phyloP scores from a whole-genome alignment of 2,113 vertebrate species.

The Nothobranchius kuhntae region DNA sequence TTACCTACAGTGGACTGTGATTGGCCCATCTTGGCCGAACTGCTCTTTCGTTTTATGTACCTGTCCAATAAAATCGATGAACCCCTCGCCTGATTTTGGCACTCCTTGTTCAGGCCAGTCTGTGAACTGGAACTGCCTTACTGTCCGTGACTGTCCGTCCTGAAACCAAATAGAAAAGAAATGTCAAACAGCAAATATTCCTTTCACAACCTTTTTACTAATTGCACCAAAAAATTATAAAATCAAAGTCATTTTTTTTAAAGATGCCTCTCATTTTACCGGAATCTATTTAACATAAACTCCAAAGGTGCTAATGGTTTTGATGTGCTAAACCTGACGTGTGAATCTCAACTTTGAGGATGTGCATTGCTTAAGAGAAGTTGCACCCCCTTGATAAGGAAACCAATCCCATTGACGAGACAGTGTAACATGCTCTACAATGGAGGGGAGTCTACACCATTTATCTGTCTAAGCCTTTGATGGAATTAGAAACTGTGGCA shows the following conservation, averaged over 20 bases:
- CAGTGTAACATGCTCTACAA: slow-evolving; percentile 67
- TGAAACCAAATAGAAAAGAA: slow-evolving; percentile 51
- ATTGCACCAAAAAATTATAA: slow-evolving; percentile 7
- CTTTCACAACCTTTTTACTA: background rate
- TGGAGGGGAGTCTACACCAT: slow-evolving; percentile 54
- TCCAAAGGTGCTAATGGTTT: slow-evolving; percentile 61
- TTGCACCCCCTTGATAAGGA: slow-evolving; percentile 73
- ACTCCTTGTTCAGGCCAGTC: slow-evolving; percentile 99
- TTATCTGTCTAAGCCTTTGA: slow-evolving; percentile 75
- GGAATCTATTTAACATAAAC: slow-evolving; percentile 61
- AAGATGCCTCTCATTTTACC: slow-evolving; percentile 61
- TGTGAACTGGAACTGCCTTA: slow-evolving; percentile 99
- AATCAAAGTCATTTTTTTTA: slow-evolving; percentile 32
- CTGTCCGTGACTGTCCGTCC: slow-evolving; percentile 98
- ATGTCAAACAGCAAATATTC: background rate
- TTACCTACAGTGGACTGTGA: slow-evolving; percentile 99
- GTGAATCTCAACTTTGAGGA: slow-evolving; percentile 66
- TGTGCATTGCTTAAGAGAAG: slow-evolving; percentile 74
- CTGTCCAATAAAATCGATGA: slow-evolving; percentile 99
- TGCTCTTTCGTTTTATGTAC: slow-evolving; percentile 99
- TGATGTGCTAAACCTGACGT: slow-evolving; percentile 66
- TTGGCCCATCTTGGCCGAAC: slow-evolving; percentile 99
- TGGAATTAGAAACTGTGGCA: slow-evolving; percentile 71
- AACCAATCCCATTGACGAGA: slow-evolving; percentile 67
- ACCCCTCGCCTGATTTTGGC: slow-evolving; percentile 98